Percentiles rank a stretch among this genome's conserved stretches.
Evolutionary conservation across 2,888 invertebrate genomes (phyloP).

Genomic region (Chrysomela aeneicollis): DNA sequence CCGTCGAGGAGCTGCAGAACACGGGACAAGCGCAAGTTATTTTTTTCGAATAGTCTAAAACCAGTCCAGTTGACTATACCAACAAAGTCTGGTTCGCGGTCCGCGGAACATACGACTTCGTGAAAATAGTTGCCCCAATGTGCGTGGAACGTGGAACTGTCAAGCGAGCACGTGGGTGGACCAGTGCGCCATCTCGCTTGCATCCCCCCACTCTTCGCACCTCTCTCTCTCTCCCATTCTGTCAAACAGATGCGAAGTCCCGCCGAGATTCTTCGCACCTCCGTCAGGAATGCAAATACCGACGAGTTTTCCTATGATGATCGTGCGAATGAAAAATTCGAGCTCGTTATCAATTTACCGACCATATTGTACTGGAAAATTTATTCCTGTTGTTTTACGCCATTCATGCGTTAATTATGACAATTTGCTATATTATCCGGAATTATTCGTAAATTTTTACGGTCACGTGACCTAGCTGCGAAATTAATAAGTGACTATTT

Average conservation of each 20-base stretch:
- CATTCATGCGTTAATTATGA: no score
- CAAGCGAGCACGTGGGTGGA: conserved; percentile 61
- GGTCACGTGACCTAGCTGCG: no score
- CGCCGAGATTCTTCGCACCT: conserved; percentile 55
- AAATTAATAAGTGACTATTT: no score
- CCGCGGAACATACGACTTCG: conserved; percentile 52
- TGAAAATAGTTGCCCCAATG: conserved; percentile 56
- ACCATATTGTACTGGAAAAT: no score
- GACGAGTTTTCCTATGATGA: background rate
- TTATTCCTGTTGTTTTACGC: no score
- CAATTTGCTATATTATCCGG: no score
- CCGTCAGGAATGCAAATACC: conserved; percentile 46
- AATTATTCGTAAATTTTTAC: no score
- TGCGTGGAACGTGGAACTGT: conserved; percentile 56
- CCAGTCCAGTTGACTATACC: conserved; percentile 38
- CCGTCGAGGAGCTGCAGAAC: no score
- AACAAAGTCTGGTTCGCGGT: conserved; percentile 37
- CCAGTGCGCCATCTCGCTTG: conserved; percentile 55
- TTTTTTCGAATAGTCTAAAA: no score
- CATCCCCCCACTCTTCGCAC: conserved; percentile 35
- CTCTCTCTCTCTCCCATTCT: conserved; percentile 17
- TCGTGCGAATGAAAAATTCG: no score
- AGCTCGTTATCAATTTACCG: no score
- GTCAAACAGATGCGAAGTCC: conserved; percentile 23
- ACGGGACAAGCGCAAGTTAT: no score